A percentile compares a stretch with the other conserved stretches of the same genome.
phyloP scores from a whole-genome alignment of 2,888 invertebrate genomes.

The Glaucopsyche alexis region DNA sequence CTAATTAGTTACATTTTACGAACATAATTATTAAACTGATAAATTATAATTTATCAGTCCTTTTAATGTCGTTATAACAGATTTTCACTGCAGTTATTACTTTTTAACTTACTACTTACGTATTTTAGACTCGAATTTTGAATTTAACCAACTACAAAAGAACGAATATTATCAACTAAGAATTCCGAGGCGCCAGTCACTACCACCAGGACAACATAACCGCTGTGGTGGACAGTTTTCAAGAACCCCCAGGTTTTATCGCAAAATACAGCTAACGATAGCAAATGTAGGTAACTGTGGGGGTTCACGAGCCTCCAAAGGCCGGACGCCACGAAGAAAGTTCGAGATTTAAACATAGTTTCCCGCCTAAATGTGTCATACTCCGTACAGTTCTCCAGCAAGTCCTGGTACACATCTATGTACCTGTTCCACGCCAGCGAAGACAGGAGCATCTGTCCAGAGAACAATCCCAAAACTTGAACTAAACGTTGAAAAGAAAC shows the following conservation, averaged over 20 bases:
- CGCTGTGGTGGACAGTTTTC: constrained; percentile 83
- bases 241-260: constrained; percentile 91
- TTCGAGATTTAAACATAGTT: constrained; percentile 83
- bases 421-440: constrained; percentile 92
- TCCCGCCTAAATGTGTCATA: constrained; percentile 75
- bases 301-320: constrained; percentile 90
- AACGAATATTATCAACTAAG: constrained; percentile 51
- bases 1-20: too few relatives aligned
- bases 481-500: constrained; percentile 83
- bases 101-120: too few relatives aligned
- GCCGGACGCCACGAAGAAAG: constrained; percentile 86
- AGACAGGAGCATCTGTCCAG: constrained; percentile 86
- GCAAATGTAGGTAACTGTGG: constrained; percentile 86
- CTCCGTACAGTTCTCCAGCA: constrained; percentile 83
- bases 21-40: too few relatives aligned
- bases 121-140: too few relatives aligned
- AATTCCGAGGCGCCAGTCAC: constrained; percentile 81
- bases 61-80: too few relatives aligned
- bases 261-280: constrained; percentile 88
- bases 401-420: constrained; percentile 88
- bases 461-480: constrained; percentile 82
- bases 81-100: too few relatives aligned
- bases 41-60: too few relatives aligned
- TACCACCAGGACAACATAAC: constrained; percentile 84
- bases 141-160: constrained; percentile 45